Evolutionary conservation across 1,140 invertebrate species (phyloP), one percentile per base, ranked within the genome.

Genomic region (Trinorchestia longiramus): DNA sequence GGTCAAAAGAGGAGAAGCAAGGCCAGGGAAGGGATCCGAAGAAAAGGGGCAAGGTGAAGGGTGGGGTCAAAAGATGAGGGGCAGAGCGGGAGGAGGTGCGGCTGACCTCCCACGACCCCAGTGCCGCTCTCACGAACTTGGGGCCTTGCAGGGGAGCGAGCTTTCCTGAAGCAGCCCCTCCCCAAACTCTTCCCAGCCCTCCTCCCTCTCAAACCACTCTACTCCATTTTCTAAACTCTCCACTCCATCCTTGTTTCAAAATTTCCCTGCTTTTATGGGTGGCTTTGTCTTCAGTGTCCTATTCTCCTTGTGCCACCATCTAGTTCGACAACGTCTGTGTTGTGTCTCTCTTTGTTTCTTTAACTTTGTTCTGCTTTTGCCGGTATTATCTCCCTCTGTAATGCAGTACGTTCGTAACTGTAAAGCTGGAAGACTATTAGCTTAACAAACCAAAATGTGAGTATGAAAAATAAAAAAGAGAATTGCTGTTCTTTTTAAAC

Each of bases 81-180:
- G 41, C 40, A 44, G n/a, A 41, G 94, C n/a, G 94, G 57, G 43
- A 95, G 15, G 94, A 57, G 95, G 15, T 45, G 43, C 43, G 47
- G 95, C 57, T 95, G 95, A 90, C 88, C 88, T 90, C 88, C 88
- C 88, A 43, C 88, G 88, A 90, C 88, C 88, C 88, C 88, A 41
- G 88, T 42, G 88, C 88, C 15, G 43, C 88, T 90, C 88, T 90
- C 88, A 90, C 88, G 88, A 90, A 90, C 88, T 77, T 90, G 88
- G 88, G 88, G 88, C 88, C 88, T 90, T 90, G 88, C 88, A 42
- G 36, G 87, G 87, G 87, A 36, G 36, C 41, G 87, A n/a, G 87
- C 87, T 41, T 41, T 41, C 87, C 87, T 87, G 36, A n/a, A 40
- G 36, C 87, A 17, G 87, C 40, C 36, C 87, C 87, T 41, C 87